Base-by-base conservation (phyloP, 2,888 invertebrate species). In the Cremastinae sp. region DNA sequence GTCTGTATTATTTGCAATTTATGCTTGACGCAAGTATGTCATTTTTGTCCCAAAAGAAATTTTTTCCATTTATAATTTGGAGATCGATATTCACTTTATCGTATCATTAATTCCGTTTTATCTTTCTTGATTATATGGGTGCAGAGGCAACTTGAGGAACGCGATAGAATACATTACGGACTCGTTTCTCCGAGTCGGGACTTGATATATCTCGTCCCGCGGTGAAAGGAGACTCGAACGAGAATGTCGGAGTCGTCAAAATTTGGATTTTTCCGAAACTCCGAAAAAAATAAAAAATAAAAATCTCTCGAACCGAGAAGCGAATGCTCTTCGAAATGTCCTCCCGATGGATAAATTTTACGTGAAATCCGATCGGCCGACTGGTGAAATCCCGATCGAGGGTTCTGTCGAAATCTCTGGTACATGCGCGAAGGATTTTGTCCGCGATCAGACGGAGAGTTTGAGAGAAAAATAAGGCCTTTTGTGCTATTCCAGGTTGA, bases 91-190 rank as follows among this genome's bases (percentile, higher is more conserved):
- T 38, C 64, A 47, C 41, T 41, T 49, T 41, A 38, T 56, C 34
- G 5, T 62, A 18, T 72, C 28, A 28, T 53, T 43, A 7, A 38
- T 41, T 34, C 45, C 66, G 9, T 64, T 53, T 34, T 49, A 34
- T 43, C 53, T 47, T 69, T 28, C 10, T 28, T 54, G 58, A 28
- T 22, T 20, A 18, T n/a, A n/a, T 14, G 47, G 62, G 41, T 45
- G 28, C 59, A 59, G 61, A 34, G 20, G 18, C 45, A 49, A 62
- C 41, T 43, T 71, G 70, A 77, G 79, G 78, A 83, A 82, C 80
- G 84, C 84, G 79, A 77, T 81, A 79, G 85, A 86, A 86, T 87
- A 86, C 82, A 86, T 86, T 87, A 86, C 80, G 81, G 85, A 85
- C 85, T 84, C 80, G 86, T 85, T 85, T 83, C 84, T 81, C 82